Evolutionary conservation across 2,113 vertebrate species (phyloP).

Genomic region (Barnardius zonarius): DNA sequence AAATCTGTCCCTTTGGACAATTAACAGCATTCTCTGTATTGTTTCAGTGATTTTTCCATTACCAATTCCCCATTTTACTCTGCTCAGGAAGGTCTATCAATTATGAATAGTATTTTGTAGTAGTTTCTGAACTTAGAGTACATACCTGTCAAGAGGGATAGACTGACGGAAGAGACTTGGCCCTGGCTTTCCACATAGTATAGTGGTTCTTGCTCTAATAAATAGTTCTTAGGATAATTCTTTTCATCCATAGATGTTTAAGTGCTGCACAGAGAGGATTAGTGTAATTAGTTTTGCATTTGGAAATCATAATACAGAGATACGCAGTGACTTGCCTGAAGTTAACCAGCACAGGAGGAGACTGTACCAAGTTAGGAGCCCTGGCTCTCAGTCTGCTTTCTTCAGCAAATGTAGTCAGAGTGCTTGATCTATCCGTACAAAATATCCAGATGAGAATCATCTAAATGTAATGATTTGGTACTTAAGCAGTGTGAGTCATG

Average conservation of each 20-base stretch:
- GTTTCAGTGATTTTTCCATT: background rate
- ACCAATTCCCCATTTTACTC: background rate
- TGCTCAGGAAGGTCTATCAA: background rate
- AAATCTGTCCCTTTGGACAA: background rate
- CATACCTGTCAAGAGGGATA: background rate
- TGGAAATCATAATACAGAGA: background rate
- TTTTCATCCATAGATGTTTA: background rate
- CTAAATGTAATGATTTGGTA: background rate
- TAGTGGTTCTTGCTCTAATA: background rate
- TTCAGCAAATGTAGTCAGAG: background rate
- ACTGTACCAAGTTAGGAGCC: background rate
- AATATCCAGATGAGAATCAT: background rate
- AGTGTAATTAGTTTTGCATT: slow-evolving; percentile 41
- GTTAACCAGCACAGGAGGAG: background rate
- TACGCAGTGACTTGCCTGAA: background rate
- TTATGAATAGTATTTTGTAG: background rate
- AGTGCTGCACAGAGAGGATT: slow-evolving; percentile 17
- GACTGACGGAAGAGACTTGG: background rate
- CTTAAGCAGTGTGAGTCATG: slow-evolving; percentile 39
- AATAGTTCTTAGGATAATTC: slow-evolving; percentile 4
- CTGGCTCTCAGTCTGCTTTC: background rate
- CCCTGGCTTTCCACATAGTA: background rate
- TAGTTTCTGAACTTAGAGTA: background rate
- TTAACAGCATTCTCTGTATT: background rate
- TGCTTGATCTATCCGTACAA: background rate